Percentiles rank a stretch among this genome's conserved stretches.
Evolutionary conservation across 2,113 vertebrate species (phyloP).

Genomic region (Alces alces): DNA sequence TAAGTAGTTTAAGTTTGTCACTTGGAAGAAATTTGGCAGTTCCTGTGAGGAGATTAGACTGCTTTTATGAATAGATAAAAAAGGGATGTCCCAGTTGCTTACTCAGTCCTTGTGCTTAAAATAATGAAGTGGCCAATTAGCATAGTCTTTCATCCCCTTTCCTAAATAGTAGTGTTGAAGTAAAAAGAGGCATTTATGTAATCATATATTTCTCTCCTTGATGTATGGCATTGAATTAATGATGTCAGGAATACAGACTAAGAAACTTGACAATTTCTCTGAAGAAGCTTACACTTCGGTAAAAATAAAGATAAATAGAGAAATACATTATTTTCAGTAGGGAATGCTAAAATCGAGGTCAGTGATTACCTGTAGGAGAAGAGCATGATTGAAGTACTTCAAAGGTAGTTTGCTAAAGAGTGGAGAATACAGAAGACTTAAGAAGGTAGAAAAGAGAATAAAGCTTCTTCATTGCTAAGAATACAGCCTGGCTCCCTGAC

Average conservation of each 20-base stretch:
- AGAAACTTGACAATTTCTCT: conserved; percentile 34
- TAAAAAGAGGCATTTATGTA: conserved; percentile 20
- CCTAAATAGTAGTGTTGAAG: conserved; percentile 21
- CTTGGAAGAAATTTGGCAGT: conserved; percentile 37
- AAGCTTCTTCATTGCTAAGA: not conserved
- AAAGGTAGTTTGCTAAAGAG: conserved; percentile 38
- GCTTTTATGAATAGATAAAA: conserved; percentile 43
- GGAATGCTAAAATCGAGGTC: conserved; percentile 51
- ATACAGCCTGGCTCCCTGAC: not conserved
- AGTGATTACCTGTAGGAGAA: conserved; percentile 52
- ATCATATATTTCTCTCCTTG: conserved; percentile 50
- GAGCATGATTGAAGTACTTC: conserved; percentile 51
- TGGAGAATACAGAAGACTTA: not conserved
- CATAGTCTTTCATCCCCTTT: conserved; percentile 55
- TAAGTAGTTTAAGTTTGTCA: conserved; percentile 25
- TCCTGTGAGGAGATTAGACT: conserved; percentile 27
- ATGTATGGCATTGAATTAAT: conserved; percentile 57
- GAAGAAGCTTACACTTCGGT: conserved; percentile 17
- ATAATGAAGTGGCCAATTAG: conserved; percentile 64
- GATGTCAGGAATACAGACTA: conserved; percentile 33
- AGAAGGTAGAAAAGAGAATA: conserved; percentile 1
- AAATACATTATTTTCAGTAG: conserved; percentile 34
- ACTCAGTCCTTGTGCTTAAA: conserved; percentile 53
- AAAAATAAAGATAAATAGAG: conserved; percentile 41
- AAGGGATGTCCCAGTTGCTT: conserved; percentile 50